These are phyloP conservation scores for Micronycteris hirsuta DNA, from an alignment of 2,113 vertebrate genomes.

Conservation along the genomic window DNA sequence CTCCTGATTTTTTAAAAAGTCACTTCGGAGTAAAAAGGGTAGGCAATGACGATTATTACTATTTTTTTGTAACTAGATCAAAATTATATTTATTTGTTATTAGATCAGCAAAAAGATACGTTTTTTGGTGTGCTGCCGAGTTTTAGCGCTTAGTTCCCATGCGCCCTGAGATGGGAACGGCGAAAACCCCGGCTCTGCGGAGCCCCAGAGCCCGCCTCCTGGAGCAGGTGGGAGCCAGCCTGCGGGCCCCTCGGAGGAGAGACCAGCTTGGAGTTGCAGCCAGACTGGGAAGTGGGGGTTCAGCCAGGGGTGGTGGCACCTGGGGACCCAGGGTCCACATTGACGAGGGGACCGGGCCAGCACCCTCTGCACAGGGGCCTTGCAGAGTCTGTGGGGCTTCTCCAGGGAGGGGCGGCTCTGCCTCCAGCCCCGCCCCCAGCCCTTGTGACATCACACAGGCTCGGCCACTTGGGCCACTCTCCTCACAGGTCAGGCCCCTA, in stretches of 20 bases:
- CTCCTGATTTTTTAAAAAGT: neutral
- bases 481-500: rapidly evolving
- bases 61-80: neutral
- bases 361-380: rapidly evolving
- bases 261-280: rapidly evolving
- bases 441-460: slow-evolving; percentile 60
- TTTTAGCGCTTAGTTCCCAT: neutral
- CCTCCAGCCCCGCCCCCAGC: neutral
- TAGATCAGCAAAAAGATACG: neutral
- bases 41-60: neutral
- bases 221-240: neutral
- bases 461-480: rapidly evolving
- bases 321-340: rapidly evolving
- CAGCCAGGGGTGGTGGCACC: neutral
- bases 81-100: too few species aligned
- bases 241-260: neutral
- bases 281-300: neutral
- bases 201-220: too few species aligned
- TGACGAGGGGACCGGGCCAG: rapidly evolving
- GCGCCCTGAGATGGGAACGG: neutral
- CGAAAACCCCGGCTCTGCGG: neutral
- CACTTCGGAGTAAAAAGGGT: neutral
- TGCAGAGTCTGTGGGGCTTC: neutral
- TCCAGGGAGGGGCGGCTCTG: neutral
- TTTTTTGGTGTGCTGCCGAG: neutral